These are phyloP conservation scores for Anaspis maculata DNA, from an alignment of 2,888 invertebrate species.

Conservation along the genomic window DNA sequence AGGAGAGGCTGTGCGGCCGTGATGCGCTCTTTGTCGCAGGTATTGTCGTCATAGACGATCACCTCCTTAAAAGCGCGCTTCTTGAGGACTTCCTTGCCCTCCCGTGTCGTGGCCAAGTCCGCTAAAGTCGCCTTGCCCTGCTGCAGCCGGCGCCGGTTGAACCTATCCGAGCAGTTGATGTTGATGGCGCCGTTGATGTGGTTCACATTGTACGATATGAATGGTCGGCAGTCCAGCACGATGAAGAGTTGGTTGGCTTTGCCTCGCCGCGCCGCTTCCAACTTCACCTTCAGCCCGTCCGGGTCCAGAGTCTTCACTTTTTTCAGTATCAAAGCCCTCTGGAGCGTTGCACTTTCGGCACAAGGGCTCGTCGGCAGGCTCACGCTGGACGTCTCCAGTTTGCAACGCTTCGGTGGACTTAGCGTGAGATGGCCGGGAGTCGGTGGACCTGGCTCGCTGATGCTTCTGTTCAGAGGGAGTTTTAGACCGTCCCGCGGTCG, in stretches of 20 bases:
- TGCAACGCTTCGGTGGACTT: constrained; percentile 45
- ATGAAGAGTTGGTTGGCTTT: constrained; percentile 38
- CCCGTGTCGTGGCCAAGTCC: constrained; percentile 55
- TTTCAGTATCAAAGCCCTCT: constrained; percentile 45
- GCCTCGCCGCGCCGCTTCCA: constrained; percentile 33
- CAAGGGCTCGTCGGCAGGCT: constrained; percentile 48
- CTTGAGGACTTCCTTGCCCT: constrained; percentile 54
- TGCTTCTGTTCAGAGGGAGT: constrained; percentile 48
- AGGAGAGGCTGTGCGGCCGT: constrained; percentile 53
- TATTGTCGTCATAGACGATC: constrained; percentile 62
- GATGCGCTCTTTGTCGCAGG: constrained; percentile 52
- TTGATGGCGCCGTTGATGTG: constrained; percentile 63
- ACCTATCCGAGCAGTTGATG: constrained; percentile 62
- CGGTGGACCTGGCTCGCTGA: constrained; percentile 49
- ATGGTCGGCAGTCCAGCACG: constrained; percentile 59
- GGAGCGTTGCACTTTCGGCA: constrained; percentile 47
- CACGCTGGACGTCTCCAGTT: constrained; percentile 45
- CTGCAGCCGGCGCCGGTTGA: constrained; percentile 57
- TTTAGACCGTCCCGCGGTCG: constrained; percentile 49
- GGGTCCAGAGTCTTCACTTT: constrained; percentile 46
- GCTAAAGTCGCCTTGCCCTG: constrained; percentile 57
- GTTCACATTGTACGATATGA: constrained; percentile 60
- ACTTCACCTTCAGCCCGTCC: constrained; percentile 45
- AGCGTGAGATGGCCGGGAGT: constrained; percentile 32
- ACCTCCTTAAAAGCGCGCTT: constrained; percentile 51